Evolutionary conservation across 2,113 vertebrate genomes (phyloP), one percentile per base, ranked within the genome.

Genomic region (Dryoscopus gambensis): DNA sequence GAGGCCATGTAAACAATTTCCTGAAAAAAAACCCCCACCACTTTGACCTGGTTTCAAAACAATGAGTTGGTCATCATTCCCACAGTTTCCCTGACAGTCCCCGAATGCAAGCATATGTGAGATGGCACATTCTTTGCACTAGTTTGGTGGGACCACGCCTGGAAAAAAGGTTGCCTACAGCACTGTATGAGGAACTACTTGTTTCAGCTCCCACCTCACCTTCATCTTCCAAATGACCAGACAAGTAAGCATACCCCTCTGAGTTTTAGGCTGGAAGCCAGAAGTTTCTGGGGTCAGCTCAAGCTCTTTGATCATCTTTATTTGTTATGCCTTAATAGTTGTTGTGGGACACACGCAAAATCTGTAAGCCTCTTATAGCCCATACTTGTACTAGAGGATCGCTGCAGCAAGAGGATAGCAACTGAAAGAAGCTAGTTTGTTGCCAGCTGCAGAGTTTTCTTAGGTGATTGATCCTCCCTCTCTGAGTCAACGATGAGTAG

Each of bases 11-110:
- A 46, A 87, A 70, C 6, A 74, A 75, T 55, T 84, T 50, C 16
- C 50, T 42, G 18, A 0, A 31, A 75, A 57, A 87, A 13, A 87
- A 11, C 11, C 0, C 7, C 7, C 22, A 35, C 18, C 7, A 10
- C 30, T 90, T n/a, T 50, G 44, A 15, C 30, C 14, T 30, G 5
- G 5, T 81, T 78, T 70, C 47, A 62, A 63, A 87, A 62, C 10
- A 23, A 30, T 25, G 21, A 47, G 16, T 25, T 60, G 69, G 44
- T 81, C 35, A 42, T 63, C 23, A 27, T 64, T 89, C 47, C 52
- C 9, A 42, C 28, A 13, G 11, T 82, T 87, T 59, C 35, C 12
- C 4, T 71, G 15, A 53, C 53, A 73, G 22, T 71, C 28, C 20
- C 37, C 37, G 46, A 27, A 44, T 68, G 16, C 7, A 50, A 52